A percentile compares a stretch with the other conserved stretches of the same genome.
These are phyloP conservation scores for Thecocarcelia acutangulata DNA, from an alignment of 2,888 invertebrate genomes.

Conservation along the genomic window DNA sequence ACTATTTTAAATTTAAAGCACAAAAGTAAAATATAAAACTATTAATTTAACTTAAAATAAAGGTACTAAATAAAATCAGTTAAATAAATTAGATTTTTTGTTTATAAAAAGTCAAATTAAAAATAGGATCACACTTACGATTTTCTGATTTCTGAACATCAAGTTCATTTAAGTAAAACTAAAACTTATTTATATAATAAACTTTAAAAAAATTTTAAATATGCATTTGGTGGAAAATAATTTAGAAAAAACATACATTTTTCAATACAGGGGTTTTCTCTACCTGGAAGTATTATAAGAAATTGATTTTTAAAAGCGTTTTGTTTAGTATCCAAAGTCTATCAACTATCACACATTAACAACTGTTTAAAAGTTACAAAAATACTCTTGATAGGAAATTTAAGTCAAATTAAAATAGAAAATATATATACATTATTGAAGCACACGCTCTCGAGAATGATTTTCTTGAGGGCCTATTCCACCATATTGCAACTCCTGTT, in stretches of 20 bases:
- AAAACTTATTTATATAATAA: neutral
- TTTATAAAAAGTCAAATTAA: slow-evolving; percentile 48
- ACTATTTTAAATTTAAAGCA: neutral
- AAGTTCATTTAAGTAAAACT: slow-evolving; percentile 29
- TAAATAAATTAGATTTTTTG: slow-evolving; percentile 53
- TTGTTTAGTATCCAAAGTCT: too few relatives aligned
- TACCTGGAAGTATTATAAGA: neutral
- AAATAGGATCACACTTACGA: slow-evolving; percentile 66
- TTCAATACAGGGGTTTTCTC: neutral
- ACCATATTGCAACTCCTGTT: too few relatives aligned
- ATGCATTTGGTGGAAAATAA: slow-evolving; percentile 57
- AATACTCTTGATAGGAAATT: too few relatives aligned
- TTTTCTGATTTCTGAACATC: slow-evolving; percentile 11
- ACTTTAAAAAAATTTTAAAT: slow-evolving; percentile 42
- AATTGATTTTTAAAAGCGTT: neutral
- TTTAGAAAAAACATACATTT: slow-evolving; percentile 8
- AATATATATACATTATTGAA: too few relatives aligned
- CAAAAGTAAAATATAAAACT: slow-evolving; percentile 22
- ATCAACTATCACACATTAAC: too few relatives aligned
- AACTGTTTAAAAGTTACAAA: too few relatives aligned
- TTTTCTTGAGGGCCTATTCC: too few relatives aligned
- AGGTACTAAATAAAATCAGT: slow-evolving; percentile 59
- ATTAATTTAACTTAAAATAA: slow-evolving; percentile 56
- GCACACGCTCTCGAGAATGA: too few relatives aligned
- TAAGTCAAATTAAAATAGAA: too few relatives aligned